Conservation (phyloP, 2,888 invertebrate genomes). For the Balanococcus diminutus region DNA sequence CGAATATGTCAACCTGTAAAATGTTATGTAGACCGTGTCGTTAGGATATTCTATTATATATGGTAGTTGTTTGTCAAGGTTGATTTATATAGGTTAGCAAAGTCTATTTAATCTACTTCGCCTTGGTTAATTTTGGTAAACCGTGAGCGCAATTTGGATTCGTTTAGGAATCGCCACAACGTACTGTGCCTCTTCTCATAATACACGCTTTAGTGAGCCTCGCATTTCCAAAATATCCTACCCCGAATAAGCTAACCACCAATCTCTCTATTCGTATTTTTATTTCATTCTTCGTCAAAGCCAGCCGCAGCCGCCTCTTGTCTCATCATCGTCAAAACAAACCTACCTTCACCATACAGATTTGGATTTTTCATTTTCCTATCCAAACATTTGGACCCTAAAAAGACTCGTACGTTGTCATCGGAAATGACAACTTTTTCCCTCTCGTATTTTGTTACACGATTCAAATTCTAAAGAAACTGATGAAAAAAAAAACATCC, state of each 20-base stretch:
- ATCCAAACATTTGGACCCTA: background rate
- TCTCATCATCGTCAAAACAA: background rate
- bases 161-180: background rate
- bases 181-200: background rate
- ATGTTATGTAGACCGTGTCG: conserved; percentile 34
- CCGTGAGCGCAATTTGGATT: background rate
- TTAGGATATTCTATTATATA: conserved; percentile 32
- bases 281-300: background rate
- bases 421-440: background rate
- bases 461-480: background rate
- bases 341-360: background rate
- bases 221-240: background rate
- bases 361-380: no score
- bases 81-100: conserved; percentile 8
- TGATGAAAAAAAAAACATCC: background rate
- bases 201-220: background rate
- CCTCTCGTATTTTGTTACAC: background rate
- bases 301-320: background rate
- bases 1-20: conserved; percentile 73
- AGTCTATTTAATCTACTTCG: conserved; percentile 14
- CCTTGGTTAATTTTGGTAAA: conserved; percentile 13
- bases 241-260: background rate
- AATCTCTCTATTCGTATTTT: background rate
- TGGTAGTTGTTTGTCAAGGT: conserved; percentile 21
- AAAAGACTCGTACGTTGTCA: background rate